Evolutionary conservation across 2,888 invertebrate species (phyloP).

Genomic region (Callyntrura guangdongensis): DNA sequence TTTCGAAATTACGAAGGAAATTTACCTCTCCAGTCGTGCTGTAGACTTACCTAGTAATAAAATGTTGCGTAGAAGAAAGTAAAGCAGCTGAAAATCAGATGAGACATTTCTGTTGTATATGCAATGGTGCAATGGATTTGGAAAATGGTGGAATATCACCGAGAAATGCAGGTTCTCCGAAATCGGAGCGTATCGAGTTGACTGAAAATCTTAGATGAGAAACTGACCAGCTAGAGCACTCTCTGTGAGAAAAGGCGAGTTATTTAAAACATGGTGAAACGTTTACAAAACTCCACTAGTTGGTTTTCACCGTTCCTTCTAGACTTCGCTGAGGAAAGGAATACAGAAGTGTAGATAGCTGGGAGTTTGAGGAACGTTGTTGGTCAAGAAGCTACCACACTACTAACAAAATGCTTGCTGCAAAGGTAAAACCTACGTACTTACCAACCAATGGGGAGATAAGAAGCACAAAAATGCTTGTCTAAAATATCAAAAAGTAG

Average conservation of each 20-base stretch:
- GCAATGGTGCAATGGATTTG: neutral
- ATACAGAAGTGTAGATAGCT: neutral
- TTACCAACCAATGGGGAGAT: no score
- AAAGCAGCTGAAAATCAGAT: constrained; percentile 77
- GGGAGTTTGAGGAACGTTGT: neutral
- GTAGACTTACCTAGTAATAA: neutral
- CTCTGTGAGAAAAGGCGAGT: constrained; percentile 8
- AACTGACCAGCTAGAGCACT: constrained; percentile 62
- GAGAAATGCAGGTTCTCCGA: constrained; percentile 15
- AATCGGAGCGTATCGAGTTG: constrained; percentile 5
- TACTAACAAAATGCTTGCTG: no score
- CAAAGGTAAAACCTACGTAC: no score
- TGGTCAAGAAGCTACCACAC: no score
- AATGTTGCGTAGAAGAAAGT: constrained; percentile 41
- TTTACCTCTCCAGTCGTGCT: constrained; percentile 4
- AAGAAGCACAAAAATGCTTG: no score
- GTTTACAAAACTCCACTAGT: neutral
- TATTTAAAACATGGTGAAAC: neutral
- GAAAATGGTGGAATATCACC: constrained; percentile 46
- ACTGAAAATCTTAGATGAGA: constrained; percentile 28
- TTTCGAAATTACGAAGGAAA: neutral
- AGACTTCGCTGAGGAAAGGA: constrained; percentile 39
- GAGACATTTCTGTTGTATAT: constrained; percentile 42
- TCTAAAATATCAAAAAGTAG: no score
- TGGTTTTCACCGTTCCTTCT: constrained; percentile 7